Evolutionary conservation across 23 tunicate genomes (phyloP).

Genomic region (Botrylloides violaceus): DNA sequence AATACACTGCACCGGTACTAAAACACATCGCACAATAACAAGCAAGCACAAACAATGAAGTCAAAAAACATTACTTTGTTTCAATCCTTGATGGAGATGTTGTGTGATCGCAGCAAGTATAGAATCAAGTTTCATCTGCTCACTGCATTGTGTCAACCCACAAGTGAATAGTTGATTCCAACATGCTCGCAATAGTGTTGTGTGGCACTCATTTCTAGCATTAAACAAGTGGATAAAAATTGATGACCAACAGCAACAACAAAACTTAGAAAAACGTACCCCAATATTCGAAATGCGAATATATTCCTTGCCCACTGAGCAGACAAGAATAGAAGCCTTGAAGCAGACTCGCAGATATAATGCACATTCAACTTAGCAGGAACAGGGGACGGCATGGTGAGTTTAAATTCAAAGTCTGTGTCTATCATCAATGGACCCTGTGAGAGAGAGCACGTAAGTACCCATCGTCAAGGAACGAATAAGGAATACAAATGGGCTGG

Average conservation of each 20-base stretch:
- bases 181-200: slow-evolving; percentile 57
- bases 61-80: slow-evolving; percentile 26
- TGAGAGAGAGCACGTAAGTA: too few relatives aligned
- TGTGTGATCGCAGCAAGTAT: slow-evolving; percentile 41
- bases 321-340: slow-evolving; percentile 70
- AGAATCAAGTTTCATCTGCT: slow-evolving; percentile 40
- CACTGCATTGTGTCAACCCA: slow-evolving; percentile 68
- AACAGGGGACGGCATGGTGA: slow-evolving; percentile 54
- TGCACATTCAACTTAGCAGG: slow-evolving; percentile 50
- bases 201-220: slow-evolving; percentile 72
- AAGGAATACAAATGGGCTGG: too few relatives aligned
- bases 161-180: slow-evolving; percentile 78
- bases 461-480: too few relatives aligned
- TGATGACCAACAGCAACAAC: neutral
- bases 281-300: slow-evolving; percentile 65
- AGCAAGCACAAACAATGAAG: neutral
- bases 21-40: too few relatives aligned
- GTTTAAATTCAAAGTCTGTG: slow-evolving; percentile 47
- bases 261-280: slow-evolving; percentile 46
- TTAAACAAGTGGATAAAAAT: too few relatives aligned
- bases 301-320: slow-evolving; percentile 87
- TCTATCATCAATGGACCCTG: slow-evolving; percentile 79
- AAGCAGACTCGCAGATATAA: slow-evolving; percentile 84
- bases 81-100: slow-evolving; percentile 43
- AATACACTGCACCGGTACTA: too few relatives aligned